phyloP scores from a whole-genome alignment of 2,113 vertebrate genomes.

The Misgurnus mizolepis region DNA sequence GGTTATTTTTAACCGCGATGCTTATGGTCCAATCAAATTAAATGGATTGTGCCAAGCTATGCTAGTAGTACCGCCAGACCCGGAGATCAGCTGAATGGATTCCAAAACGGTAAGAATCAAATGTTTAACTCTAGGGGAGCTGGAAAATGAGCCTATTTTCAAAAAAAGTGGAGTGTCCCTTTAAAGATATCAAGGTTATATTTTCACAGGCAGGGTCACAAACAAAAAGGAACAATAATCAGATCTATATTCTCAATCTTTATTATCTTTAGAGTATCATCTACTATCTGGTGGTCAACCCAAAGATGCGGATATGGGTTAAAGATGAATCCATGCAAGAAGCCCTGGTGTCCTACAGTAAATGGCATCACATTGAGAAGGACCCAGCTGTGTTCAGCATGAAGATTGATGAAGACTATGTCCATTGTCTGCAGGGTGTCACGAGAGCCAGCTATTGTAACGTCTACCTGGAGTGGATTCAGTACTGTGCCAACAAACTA shows the following conservation, averaged over 20 bases:
- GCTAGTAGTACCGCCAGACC: too few relatives aligned
- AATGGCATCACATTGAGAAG: slow-evolving; percentile 96
- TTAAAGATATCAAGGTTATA: too few relatives aligned
- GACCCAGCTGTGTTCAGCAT: slow-evolving; percentile 92
- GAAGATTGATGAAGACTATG: slow-evolving; percentile 96
- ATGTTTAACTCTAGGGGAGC: too few relatives aligned
- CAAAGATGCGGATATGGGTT: slow-evolving; percentile 88
- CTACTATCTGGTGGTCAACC: slow-evolving; percentile 90
- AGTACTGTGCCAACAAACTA: slow-evolving; percentile 85
- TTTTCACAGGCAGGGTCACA: too few relatives aligned
- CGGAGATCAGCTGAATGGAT: too few relatives aligned
- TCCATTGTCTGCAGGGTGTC: slow-evolving; percentile 94
- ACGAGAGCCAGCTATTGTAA: slow-evolving; percentile 96
- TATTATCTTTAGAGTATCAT: slow-evolving; percentile 85
- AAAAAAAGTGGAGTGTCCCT: too few relatives aligned
- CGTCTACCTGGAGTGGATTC: slow-evolving; percentile 96
- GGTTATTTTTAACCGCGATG: too few relatives aligned
- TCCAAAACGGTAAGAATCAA: too few relatives aligned
- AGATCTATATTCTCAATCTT: slow-evolving; percentile 33
- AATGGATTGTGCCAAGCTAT: too few relatives aligned
- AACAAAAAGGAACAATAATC: too few relatives aligned
- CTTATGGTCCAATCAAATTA: too few relatives aligned
- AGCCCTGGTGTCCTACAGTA: slow-evolving; percentile 88
- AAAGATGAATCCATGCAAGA: slow-evolving; percentile 82
- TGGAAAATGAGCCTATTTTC: too few relatives aligned